Evolutionary conservation across 2,797 vertebrate species (phyloP), one percentile per base, ranked within the genome.

Genomic region (Adelosebastes latens): DNA sequence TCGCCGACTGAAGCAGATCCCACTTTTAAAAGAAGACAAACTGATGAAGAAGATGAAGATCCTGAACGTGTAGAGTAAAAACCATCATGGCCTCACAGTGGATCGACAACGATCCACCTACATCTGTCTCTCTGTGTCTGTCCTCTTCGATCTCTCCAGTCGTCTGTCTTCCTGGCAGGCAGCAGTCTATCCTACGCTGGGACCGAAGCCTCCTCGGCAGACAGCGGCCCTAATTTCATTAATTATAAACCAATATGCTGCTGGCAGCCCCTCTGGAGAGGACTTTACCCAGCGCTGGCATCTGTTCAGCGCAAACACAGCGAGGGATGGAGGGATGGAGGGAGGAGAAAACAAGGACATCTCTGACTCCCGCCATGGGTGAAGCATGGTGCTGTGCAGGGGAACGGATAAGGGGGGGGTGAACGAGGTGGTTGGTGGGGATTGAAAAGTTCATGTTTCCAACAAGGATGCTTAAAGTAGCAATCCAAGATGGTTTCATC

Each of bases 311-410:
- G 56, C 76, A 79, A 85, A 85, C 91, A 90, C 85, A 85, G 91
- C 73, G 65, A 91, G 89, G 84, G 82, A 87, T 83, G 79, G 13
- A 86, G 82, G 79, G 85, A 88, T 69, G 80, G 77, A 84, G 85
- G 87, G 88, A 92, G 91, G 91, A 92, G 90, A 93, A 88, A 88
- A 95, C 94, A 94, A 96, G 91, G 96, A 95, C 96, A 95, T 96
- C 83, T 96, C 95, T 93, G 95, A 95, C 95, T 96, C 96, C 96
- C 94, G 94, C 96, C 94, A 93, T 90, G 94, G 93, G 94, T 95
- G 96, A 96, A 80, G 88, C 75, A 24, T 34, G 84, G 83, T 62
- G 80, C 80, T 91, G 86, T 81, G 84, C 68, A 64, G 77, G 67
- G 60, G 53, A 6, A 53, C 0, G 20, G 11, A 70, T 18, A 49